phyloP scores from a whole-genome alignment of 2,113 vertebrate species.

The Carlito syrichta region DNA sequence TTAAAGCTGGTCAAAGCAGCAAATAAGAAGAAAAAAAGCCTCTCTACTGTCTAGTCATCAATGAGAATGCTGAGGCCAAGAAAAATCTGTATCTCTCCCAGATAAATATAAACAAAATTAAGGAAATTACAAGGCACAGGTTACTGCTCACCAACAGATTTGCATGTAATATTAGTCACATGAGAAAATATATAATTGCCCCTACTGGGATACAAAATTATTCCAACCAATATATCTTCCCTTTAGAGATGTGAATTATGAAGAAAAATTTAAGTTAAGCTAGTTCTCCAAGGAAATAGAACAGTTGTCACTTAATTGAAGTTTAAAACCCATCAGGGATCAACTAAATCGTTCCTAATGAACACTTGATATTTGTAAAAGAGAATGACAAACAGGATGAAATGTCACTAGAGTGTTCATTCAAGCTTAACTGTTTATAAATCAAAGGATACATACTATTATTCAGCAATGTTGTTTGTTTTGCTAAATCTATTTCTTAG shows the following conservation, averaged over 20 bases:
- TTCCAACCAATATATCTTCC: background rate
- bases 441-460: background rate
- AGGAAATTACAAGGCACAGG: constrained; percentile 45
- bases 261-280: constrained; percentile 21
- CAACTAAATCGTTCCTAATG: background rate
- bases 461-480: background rate
- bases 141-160: constrained; percentile 33
- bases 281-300: constrained; percentile 21
- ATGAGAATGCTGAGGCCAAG: background rate
- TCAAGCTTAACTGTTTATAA: background rate
- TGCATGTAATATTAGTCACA: background rate
- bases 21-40: background rate
- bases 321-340: constrained; percentile 30
- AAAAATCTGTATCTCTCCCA: constrained; percentile 43
- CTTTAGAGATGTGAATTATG: constrained; percentile 51
- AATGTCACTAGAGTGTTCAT: background rate
- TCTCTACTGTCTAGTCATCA: background rate
- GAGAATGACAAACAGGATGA: background rate
- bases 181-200: constrained; percentile 66
- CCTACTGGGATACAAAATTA: constrained; percentile 39
- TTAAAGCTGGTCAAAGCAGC: background rate
- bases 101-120: constrained; percentile 57
- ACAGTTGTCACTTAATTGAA: constrained; percentile 2
- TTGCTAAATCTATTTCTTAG: background rate
- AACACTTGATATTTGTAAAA: constrained; percentile 9